A percentile compares a stretch with the other conserved stretches of the same genome.
Evolutionary conservation across 2,797 vertebrate genomes (phyloP).

Genomic region (Alca torda): DNA sequence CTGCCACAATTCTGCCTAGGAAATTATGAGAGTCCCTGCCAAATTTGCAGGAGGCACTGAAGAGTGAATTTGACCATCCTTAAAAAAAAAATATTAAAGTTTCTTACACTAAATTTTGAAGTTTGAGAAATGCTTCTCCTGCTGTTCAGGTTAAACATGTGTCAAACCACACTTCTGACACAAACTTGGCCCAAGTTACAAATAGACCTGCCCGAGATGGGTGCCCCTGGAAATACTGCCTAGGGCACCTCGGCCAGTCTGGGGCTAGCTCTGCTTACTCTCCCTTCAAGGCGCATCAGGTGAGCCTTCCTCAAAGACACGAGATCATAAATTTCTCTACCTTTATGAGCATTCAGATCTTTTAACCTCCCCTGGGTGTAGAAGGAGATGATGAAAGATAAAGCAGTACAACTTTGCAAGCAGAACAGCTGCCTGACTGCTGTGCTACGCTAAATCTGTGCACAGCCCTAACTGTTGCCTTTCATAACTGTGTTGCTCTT

Average conservation of each 20-base stretch:
- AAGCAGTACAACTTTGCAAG: neutral
- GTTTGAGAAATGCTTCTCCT: neutral
- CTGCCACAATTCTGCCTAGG: neutral
- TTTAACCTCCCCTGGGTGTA: neutral
- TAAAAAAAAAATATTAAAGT: neutral
- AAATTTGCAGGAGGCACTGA: neutral
- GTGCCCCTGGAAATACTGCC: neutral
- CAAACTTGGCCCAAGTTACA: neutral
- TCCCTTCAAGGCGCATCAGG: neutral
- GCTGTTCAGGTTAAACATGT: neutral
- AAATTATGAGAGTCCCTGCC: neutral
- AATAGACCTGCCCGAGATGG: neutral
- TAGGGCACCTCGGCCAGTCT: neutral
- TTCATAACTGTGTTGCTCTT: neutral
- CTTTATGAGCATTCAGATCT: neutral
- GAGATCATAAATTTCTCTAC: neutral
- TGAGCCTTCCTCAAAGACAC: neutral
- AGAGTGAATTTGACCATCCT: neutral
- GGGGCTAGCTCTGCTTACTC: neutral
- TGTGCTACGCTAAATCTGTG: neutral
- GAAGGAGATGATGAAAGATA: constrained; percentile 26
- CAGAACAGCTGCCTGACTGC: neutral
- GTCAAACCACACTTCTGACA: neutral
- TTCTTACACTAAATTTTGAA: neutral
- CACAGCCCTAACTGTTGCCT: neutral